phyloP scores from a whole-genome alignment of 1,140 invertebrate species.

The Mizuhopecten yessoensis region DNA sequence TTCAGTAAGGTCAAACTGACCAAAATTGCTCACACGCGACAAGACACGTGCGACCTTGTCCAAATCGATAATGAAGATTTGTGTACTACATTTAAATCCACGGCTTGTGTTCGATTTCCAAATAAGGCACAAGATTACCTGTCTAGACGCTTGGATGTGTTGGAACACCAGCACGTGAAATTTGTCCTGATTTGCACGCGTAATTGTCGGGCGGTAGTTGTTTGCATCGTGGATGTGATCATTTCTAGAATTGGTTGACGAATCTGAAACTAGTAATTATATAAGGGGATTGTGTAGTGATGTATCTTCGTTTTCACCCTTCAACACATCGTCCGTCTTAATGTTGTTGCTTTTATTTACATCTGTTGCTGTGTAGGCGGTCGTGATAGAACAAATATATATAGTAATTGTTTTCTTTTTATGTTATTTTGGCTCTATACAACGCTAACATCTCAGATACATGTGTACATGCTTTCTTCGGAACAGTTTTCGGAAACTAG shows the following conservation, averaged over 20 bases:
- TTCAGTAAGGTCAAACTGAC: no score
- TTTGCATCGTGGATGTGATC: background rate
- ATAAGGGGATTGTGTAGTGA: background rate
- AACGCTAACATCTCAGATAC: no score
- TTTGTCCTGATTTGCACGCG: slow-evolving; percentile 24
- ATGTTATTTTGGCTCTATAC: no score
- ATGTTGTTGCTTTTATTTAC: background rate
- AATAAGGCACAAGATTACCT: background rate
- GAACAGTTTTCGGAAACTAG: no score
- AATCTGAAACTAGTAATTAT: slow-evolving; percentile 7
- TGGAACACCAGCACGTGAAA: slow-evolving; percentile 21
- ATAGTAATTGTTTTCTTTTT: no score
- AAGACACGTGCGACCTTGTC: background rate
- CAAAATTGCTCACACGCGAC: background rate
- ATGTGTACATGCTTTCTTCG: no score
- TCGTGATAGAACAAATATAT: no score
- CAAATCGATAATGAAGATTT: background rate
- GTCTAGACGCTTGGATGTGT: slow-evolving; percentile 10
- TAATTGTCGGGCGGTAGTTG: slow-evolving; percentile 16
- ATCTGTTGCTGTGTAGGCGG: no score
- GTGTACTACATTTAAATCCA: background rate
- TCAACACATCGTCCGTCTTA: background rate
- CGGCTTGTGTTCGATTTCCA: background rate
- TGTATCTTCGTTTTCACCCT: background rate
- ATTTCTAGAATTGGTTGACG: background rate